Percentiles rank a stretch among this genome's conserved stretches.
Conservation (phyloP, 2,888 invertebrate species). For the Aphrophora alni region DNA sequence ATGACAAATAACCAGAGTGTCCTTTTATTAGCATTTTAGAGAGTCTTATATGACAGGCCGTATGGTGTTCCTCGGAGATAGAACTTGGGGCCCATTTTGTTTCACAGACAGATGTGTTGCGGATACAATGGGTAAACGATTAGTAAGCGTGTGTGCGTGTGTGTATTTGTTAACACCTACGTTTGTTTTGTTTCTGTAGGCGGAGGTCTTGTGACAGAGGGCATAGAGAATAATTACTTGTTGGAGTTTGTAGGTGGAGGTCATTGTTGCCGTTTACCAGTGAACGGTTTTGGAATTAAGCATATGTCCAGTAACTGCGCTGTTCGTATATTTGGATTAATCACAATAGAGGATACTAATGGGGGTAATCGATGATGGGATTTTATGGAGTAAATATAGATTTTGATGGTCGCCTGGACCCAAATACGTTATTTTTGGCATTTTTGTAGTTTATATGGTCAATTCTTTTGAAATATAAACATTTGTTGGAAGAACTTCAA, state of each 20-base stretch:
- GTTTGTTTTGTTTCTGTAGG: background rate
- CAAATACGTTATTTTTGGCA: too few species aligned
- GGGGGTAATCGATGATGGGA: too few species aligned
- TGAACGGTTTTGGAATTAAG: too few species aligned
- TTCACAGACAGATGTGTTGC: background rate
- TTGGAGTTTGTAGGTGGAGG: background rate
- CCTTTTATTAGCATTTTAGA: slow-evolving; percentile 4
- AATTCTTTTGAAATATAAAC: too few species aligned
- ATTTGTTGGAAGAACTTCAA: too few species aligned
- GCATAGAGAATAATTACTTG: background rate
- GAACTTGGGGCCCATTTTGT: background rate
- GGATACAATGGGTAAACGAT: background rate
- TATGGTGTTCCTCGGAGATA: background rate
- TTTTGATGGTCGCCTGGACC: too few species aligned
- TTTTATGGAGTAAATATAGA: too few species aligned
- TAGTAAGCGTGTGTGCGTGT: background rate
- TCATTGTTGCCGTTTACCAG: background rate
- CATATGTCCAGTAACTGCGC: too few species aligned
- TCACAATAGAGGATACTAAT: too few species aligned
- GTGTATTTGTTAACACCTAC: slow-evolving; percentile 9
- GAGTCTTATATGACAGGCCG: slow-evolving; percentile 6
- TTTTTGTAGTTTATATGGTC: too few species aligned
- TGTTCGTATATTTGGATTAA: too few species aligned
- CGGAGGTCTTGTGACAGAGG: background rate
- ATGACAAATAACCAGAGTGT: slow-evolving; percentile 17